Percentiles rank a stretch among this genome's conserved stretches.
Evolutionary conservation across 2,888 invertebrate species (phyloP).

Genomic region (Drosophila anomalata): DNA sequence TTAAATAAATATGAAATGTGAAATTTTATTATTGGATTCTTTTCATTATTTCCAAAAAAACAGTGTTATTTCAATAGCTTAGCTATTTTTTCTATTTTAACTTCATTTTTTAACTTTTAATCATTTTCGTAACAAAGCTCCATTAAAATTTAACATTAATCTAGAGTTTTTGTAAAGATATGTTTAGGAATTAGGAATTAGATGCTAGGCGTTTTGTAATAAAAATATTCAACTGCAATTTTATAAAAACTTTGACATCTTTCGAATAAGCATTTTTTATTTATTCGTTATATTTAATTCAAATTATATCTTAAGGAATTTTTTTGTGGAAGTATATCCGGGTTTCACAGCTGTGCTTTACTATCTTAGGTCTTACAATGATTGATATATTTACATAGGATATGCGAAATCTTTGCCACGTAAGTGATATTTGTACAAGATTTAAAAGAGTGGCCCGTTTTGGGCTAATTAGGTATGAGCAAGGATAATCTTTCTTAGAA

Average conservation of each 20-base stretch:
- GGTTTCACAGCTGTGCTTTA: conserved; percentile 41
- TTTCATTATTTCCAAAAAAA: neutral
- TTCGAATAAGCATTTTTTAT: neutral
- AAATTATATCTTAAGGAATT: conserved; percentile 36
- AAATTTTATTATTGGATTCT: neutral
- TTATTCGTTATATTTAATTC: conserved; percentile 30
- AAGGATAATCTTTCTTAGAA: neutral
- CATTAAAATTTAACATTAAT: neutral
- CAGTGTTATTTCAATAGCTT: neutral
- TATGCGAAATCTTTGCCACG: conserved; percentile 29
- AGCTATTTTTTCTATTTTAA: neutral
- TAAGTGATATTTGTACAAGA: conserved; percentile 22
- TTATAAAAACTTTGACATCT: neutral
- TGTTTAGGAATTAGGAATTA: conserved; percentile 16
- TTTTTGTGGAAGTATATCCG: conserved; percentile 31
- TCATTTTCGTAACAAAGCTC: neutral
- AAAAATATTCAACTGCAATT: neutral
- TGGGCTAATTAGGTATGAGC: conserved; percentile 19
- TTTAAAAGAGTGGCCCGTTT: neutral
- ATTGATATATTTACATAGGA: conserved; percentile 31
- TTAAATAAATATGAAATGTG: neutral
- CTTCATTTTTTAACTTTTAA: neutral
- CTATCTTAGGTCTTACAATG: conserved; percentile 11
- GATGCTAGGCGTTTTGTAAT: neutral
- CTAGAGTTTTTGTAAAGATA: conserved; percentile 2